These are phyloP conservation scores for Desmophyllum pertusum DNA, from an alignment of 92 coral and sea anemone genomes.

Conservation along the genomic window DNA sequence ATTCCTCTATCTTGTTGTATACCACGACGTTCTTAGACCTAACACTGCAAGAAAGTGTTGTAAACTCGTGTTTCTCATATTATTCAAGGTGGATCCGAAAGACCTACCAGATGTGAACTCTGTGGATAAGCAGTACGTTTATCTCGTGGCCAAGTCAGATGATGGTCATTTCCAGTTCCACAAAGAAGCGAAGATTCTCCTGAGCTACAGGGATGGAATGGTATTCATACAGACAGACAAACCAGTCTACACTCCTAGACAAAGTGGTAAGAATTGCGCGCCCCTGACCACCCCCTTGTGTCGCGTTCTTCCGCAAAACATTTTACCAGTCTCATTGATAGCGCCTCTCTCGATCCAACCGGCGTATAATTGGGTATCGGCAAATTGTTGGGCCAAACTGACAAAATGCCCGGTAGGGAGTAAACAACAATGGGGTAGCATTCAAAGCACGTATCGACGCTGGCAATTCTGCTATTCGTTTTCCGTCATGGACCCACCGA, in stretches of 20 bases:
- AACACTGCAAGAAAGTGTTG: no score
- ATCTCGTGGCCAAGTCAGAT: conserved; percentile 85
- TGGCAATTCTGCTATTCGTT: no score
- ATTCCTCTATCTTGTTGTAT: no score
- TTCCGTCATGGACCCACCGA: no score
- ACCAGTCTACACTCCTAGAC: conserved; percentile 96
- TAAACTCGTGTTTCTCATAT: not conserved
- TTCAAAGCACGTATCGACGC: no score
- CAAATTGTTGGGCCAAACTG: not conserved
- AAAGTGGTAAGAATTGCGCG: conserved; percentile 66
- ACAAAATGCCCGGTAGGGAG: not conserved
- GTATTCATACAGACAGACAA: conserved; percentile 96
- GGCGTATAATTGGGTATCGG: not conserved
- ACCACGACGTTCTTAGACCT: not conserved
- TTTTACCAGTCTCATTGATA: not conserved
- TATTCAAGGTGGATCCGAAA: conserved; percentile 69
- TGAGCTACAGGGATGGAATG: conserved; percentile 86
- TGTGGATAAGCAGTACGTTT: conserved; percentile 88
- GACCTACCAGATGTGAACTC: conserved; percentile 83
- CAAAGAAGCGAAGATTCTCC: conserved; percentile 76
- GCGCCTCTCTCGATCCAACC: not conserved
- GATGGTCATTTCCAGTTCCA: conserved; percentile 71
- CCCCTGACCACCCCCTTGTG: not conserved
- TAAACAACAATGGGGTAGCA: no score
- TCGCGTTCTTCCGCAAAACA: not conserved